Evolutionary conservation across 2,888 invertebrate genomes (phyloP).

Genomic region (Phanerotoma sp.): DNA sequence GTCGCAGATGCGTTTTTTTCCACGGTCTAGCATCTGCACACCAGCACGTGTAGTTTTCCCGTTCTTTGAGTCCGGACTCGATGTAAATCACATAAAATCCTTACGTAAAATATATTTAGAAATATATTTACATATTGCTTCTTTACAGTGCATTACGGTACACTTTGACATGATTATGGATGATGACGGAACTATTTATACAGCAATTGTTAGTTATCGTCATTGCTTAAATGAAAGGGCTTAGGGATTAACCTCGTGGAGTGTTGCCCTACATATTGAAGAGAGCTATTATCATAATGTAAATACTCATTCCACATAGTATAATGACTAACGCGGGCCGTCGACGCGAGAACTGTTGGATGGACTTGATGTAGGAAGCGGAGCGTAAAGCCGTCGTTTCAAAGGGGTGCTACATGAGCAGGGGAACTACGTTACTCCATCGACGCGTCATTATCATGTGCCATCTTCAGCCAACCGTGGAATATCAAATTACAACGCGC

Average conservation of each 20-base stretch:
- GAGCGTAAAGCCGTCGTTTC: conserved; percentile 7
- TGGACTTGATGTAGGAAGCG: conserved; percentile 7
- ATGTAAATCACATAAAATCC: too few species aligned
- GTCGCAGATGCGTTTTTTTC: too few species aligned
- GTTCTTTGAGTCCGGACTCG: too few species aligned
- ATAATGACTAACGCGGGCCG: conserved; percentile 17
- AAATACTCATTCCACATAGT: conserved; percentile 20
- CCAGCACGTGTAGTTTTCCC: too few species aligned
- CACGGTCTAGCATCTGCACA: too few species aligned
- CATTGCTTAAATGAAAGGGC: too few species aligned
- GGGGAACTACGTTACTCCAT: not conserved
- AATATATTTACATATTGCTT: too few species aligned
- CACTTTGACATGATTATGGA: too few species aligned
- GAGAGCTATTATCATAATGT: conserved; percentile 43
- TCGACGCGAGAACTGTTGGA: conserved; percentile 1
- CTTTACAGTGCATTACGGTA: too few species aligned
- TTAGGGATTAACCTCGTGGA: not conserved
- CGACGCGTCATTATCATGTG: conserved; percentile 13
- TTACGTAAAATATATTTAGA: too few species aligned
- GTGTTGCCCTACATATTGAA: conserved; percentile 5
- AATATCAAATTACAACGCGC: conserved; percentile 11
- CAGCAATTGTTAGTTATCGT: too few species aligned
- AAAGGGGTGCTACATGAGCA: not conserved
- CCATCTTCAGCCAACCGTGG: conserved; percentile 10
- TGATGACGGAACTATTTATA: too few species aligned